These are phyloP conservation scores for Margaritifera margaritifera DNA, from an alignment of 2,888 invertebrate species.

Conservation along the genomic window DNA sequence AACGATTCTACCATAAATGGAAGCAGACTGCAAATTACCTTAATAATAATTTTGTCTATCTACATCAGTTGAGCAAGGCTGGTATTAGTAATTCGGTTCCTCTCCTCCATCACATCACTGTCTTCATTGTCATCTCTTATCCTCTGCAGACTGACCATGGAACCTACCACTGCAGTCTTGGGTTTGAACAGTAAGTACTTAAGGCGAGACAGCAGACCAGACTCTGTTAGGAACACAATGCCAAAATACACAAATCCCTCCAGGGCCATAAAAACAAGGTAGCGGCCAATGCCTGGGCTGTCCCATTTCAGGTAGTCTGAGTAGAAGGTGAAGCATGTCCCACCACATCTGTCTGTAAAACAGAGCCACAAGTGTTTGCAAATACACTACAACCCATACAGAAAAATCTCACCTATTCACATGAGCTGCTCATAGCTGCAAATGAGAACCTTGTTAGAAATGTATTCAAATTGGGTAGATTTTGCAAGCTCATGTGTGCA, in stretches of 20 bases:
- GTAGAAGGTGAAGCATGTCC: constrained; percentile 57
- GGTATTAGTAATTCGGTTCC: constrained; percentile 60
- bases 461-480: too few species aligned
- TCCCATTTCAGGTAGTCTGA: constrained; percentile 79
- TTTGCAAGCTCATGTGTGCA: too few species aligned
- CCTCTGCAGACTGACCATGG: background rate
- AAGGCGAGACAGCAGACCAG: constrained; percentile 16
- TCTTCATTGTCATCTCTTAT: constrained; percentile 42
- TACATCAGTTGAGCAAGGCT: constrained; percentile 30
- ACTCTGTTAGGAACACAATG: constrained; percentile 79
- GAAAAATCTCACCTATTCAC: too few species aligned
- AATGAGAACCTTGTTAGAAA: too few species aligned
- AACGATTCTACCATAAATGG: too few species aligned
- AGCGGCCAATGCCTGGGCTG: constrained; percentile 81
- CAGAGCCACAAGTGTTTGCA: constrained; percentile 1
- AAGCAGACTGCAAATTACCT: too few species aligned
- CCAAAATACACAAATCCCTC: constrained; percentile 78
- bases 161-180: background rate
- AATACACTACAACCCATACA: too few species aligned
- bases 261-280: constrained; percentile 77
- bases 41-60: constrained; percentile 76
- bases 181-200: constrained; percentile 1
- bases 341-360: constrained; percentile 21
- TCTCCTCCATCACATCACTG: constrained; percentile 70
- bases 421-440: too few species aligned